Percentiles rank a stretch among this genome's conserved stretches.
Conservation (phyloP, 2,113 vertebrate species). For the Calypte anna region DNA sequence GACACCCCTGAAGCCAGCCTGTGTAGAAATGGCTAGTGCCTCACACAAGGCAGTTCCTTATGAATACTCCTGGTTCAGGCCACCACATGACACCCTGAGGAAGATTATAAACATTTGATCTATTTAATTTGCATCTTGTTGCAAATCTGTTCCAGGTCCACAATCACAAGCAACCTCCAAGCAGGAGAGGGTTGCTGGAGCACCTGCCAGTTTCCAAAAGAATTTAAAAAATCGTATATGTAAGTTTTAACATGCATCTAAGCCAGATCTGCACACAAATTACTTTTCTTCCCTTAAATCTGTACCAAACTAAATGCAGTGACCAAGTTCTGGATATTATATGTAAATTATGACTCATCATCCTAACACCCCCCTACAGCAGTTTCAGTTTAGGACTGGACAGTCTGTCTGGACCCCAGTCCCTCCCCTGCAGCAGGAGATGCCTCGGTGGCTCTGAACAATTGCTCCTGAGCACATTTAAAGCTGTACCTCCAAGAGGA, state of each 20-base stretch:
- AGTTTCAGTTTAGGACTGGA: not conserved
- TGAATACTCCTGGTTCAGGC: fast-evolving
- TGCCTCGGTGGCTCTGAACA: not conserved
- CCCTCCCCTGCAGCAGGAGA: not conserved
- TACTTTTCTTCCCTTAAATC: not conserved
- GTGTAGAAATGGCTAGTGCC: not conserved
- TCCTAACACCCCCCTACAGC: not conserved
- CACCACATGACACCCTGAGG: not conserved
- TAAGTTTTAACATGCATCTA: not conserved
- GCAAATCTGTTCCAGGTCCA: not conserved
- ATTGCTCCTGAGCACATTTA: not conserved
- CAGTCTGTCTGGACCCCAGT: not conserved
- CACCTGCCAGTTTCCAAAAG: not conserved
- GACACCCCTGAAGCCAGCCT: fast-evolving
- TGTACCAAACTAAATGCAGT: not conserved
- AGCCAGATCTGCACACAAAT: not conserved
- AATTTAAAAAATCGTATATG: not conserved
- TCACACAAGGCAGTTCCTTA: fast-evolving
- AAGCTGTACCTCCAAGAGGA: not conserved
- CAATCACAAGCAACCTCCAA: not conserved
- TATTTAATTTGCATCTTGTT: not conserved
- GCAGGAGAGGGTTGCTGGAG: not conserved
- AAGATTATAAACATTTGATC: not conserved
- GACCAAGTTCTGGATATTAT: not conserved
- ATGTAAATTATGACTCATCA: not conserved